These are phyloP conservation scores for Conchocele bisecta DNA, from an alignment of 2,888 invertebrate species.

Conservation along the genomic window DNA sequence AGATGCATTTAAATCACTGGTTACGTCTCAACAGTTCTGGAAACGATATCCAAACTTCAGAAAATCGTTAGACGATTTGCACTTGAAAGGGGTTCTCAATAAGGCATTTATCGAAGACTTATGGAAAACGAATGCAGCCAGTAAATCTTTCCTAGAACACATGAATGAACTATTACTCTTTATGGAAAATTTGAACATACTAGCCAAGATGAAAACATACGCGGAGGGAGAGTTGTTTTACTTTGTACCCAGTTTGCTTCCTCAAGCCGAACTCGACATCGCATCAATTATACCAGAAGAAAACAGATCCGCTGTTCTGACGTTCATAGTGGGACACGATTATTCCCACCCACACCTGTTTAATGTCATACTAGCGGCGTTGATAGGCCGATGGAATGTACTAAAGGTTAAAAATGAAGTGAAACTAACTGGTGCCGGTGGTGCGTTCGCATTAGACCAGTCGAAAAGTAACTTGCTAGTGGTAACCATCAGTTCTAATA, in stretches of 20 bases:
- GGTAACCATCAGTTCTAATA: too few species aligned
- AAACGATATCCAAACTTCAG: neutral
- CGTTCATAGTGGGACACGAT: too few species aligned
- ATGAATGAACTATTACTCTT: neutral
- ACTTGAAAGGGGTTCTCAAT: neutral
- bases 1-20: slow-evolving; percentile 14
- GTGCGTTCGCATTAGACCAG: too few species aligned
- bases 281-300: too few species aligned
- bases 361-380: too few species aligned
- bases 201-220: neutral
- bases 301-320: too few species aligned
- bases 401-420: too few species aligned
- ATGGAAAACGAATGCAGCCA: neutral
- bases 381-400: too few species aligned
- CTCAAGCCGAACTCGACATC: neutral
- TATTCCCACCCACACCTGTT: too few species aligned
- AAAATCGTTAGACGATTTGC: neutral
- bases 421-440: too few species aligned
- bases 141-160: neutral
- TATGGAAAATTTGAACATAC: neutral
- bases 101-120: neutral
- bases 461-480: too few species aligned
- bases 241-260: slow-evolving; percentile 1
- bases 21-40: neutral
- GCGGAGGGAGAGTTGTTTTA: neutral